Evolutionary conservation across 2,888 invertebrate genomes (phyloP).

Genomic region (Eilema caniola): DNA sequence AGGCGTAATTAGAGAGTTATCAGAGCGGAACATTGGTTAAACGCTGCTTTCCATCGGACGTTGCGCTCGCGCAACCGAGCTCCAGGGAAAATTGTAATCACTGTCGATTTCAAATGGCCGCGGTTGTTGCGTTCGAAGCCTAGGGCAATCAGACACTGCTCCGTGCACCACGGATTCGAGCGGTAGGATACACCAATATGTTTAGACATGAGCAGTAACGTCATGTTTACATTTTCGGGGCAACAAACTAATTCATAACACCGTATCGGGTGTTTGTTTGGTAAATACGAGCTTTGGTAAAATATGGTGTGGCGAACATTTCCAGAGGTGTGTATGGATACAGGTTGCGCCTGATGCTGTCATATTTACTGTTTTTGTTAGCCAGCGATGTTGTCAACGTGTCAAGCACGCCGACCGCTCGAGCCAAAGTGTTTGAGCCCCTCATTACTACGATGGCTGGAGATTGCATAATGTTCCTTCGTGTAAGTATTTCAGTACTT

Average conservation of each 20-base stretch:
- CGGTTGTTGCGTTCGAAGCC: constrained; percentile 73
- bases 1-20: constrained; percentile 85
- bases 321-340: constrained; percentile 53
- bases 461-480: constrained; percentile 55
- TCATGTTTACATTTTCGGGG: constrained; percentile 62
- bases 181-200: constrained; percentile 58
- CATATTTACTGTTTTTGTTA: constrained; percentile 71
- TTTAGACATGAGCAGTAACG: constrained; percentile 56
- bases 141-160: constrained; percentile 61
- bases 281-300: constrained; percentile 68
- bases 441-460: constrained; percentile 58
- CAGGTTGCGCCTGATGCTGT: constrained; percentile 60
- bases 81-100: constrained; percentile 86
- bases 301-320: constrained; percentile 63
- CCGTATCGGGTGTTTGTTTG: constrained; percentile 62
- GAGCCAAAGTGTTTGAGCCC: constrained; percentile 64
- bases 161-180: constrained; percentile 27
- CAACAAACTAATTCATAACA: constrained; percentile 65
- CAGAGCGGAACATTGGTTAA: constrained; percentile 86
- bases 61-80: constrained; percentile 82
- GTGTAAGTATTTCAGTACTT: constrained; percentile 38
- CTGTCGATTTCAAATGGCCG: constrained; percentile 85
- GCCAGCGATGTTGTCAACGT: constrained; percentile 72
- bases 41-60: constrained; percentile 86
- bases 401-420: constrained; percentile 66